These are phyloP conservation scores for Papilio dardanus DNA, from an alignment of 1,140 invertebrate genomes.

Conservation along the genomic window DNA sequence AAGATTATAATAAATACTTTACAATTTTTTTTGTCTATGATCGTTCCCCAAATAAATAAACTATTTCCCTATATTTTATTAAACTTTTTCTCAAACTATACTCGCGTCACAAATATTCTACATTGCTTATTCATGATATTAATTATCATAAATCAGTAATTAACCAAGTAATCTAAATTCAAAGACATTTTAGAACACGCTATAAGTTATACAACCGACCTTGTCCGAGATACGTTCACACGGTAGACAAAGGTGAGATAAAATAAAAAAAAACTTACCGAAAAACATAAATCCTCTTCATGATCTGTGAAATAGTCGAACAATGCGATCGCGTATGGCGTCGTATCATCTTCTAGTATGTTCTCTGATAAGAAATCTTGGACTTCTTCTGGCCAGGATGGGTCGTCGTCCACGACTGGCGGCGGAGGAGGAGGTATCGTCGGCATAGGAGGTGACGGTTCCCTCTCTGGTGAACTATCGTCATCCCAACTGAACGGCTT, in stretches of 20 bases:
- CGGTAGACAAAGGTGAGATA: neutral
- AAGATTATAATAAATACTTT: too few relatives aligned
- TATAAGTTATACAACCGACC: slow-evolving; percentile 14
- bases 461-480: slow-evolving; percentile 63
- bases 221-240: slow-evolving; percentile 18
- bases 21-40: too few relatives aligned
- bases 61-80: too few relatives aligned
- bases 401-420: slow-evolving; percentile 71
- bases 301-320: slow-evolving; percentile 89
- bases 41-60: too few relatives aligned
- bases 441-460: slow-evolving; percentile 89
- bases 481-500: slow-evolving; percentile 62
- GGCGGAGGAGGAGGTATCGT: slow-evolving; percentile 88
- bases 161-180: slow-evolving; percentile 13
- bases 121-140: neutral
- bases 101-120: neutral
- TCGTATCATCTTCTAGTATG: slow-evolving; percentile 22
- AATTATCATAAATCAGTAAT: slow-evolving; percentile 4
- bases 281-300: slow-evolving; percentile 88
- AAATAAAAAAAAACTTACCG: slow-evolving; percentile 80
- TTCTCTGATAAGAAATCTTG: slow-evolving; percentile 41
- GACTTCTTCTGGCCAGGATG: slow-evolving; percentile 65
- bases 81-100: neutral
- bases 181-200: slow-evolving; percentile 9
- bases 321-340: slow-evolving; percentile 87